phyloP scores from a whole-genome alignment of 2,797 vertebrate genomes.

The Odontamblyopus rebecca region DNA sequence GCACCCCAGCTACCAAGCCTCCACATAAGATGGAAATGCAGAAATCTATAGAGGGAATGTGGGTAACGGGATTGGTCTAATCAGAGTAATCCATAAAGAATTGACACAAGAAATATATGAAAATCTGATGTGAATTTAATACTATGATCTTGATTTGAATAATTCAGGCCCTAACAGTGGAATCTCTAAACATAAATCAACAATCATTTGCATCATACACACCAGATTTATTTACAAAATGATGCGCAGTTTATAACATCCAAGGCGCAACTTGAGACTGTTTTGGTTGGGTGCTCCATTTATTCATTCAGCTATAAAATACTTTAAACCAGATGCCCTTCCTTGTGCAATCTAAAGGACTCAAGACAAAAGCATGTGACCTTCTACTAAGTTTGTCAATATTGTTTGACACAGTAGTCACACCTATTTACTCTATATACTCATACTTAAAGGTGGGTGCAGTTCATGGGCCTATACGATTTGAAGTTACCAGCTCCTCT shows the following conservation, averaged over 20 bases:
- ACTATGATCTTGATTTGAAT: neutral
- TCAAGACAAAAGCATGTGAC: neutral
- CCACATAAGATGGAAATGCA: neutral
- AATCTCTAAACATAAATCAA: neutral
- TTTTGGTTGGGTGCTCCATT: neutral
- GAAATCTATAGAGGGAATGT: neutral
- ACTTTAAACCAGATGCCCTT: neutral
- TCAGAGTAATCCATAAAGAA: neutral
- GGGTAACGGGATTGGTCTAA: constrained; percentile 1
- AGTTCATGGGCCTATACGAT: too few relatives aligned
- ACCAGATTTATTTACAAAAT: neutral
- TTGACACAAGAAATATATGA: neutral
- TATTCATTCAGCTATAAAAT: neutral
- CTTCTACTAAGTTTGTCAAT: neutral
- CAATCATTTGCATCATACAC: neutral
- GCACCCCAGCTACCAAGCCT: constrained; percentile 34
- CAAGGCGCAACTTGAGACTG: neutral
- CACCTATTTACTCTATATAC: too few relatives aligned
- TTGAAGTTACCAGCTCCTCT: too few relatives aligned
- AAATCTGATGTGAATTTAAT: neutral
- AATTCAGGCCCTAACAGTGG: neutral
- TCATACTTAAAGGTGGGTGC: too few relatives aligned
- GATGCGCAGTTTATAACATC: neutral
- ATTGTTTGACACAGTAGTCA: neutral
- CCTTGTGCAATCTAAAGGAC: neutral